Percentiles rank a stretch among this genome's conserved stretches.
phyloP scores from a whole-genome alignment of 2,888 invertebrate genomes.

The Eupithecia centaureata region DNA sequence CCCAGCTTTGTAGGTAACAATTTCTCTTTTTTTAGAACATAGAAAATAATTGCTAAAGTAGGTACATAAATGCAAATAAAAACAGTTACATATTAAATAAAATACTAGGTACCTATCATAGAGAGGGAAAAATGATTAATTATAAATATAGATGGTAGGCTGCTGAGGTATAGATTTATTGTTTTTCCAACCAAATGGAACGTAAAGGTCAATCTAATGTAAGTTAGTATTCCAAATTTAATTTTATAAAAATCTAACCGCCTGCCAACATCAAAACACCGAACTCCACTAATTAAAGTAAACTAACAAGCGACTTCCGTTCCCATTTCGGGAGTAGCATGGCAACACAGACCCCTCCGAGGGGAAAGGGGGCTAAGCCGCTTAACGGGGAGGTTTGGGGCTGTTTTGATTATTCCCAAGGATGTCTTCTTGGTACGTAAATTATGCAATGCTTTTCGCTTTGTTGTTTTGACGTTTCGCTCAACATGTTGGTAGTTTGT shows the following conservation, averaged over 20 bases:
- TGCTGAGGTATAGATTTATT: neutral
- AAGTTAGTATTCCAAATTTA: conserved; percentile 29
- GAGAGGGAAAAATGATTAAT: too few relatives aligned
- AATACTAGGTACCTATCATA: neutral
- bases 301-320: conserved; percentile 77
- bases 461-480: conserved; percentile 58
- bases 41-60: neutral
- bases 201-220: neutral
- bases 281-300: conserved; percentile 78
- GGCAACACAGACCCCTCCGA: conserved; percentile 57
- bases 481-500: conserved; percentile 51
- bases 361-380: conserved; percentile 64
- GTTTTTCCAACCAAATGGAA: neutral
- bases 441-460: conserved; percentile 74
- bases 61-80: too few relatives aligned
- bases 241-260: conserved; percentile 44
- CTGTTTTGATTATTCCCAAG: conserved; percentile 83
- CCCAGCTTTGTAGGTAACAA: neutral
- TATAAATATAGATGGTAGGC: too few relatives aligned
- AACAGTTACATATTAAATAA: neutral
- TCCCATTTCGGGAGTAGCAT: conserved; percentile 65
- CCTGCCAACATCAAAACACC: conserved; percentile 68
- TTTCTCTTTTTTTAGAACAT: neutral
- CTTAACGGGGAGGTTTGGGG: conserved; percentile 71
- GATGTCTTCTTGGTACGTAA: conserved; percentile 81